Conservation (phyloP, 2,888 invertebrate species). For the Amblyjoppa fuscipennis region DNA sequence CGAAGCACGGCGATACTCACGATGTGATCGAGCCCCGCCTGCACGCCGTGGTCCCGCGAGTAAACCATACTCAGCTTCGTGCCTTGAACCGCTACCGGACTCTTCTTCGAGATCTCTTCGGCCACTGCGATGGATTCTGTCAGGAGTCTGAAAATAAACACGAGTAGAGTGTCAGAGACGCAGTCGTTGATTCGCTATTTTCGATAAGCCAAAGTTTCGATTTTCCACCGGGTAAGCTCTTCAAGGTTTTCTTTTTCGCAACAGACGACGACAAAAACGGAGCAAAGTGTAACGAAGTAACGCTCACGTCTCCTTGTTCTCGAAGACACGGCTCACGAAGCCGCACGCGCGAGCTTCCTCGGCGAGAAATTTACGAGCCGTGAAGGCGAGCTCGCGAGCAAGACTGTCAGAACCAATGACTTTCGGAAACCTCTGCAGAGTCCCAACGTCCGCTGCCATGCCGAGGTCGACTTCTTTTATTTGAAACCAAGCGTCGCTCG, state of each 20-base stretch:
- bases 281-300: not conserved
- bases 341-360: conserved; percentile 94
- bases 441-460: conserved; percentile 98
- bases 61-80: conserved; percentile 94
- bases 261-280: not conserved
- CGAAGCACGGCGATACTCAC: conserved; percentile 87
- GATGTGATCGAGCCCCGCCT: conserved; percentile 95
- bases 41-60: conserved; percentile 94
- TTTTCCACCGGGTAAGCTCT: not conserved
- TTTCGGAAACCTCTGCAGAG: conserved; percentile 96
- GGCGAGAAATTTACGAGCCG: conserved; percentile 93
- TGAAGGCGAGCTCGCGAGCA: conserved; percentile 94
- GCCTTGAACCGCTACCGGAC: conserved; percentile 97
- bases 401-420: conserved; percentile 95
- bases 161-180: not conserved
- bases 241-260: not conserved
- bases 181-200: not conserved
- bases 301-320: conserved; percentile 89
- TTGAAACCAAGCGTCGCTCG: conserved; percentile 95
- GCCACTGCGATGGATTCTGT: conserved; percentile 91
- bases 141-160: conserved; percentile 87
- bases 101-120: conserved; percentile 92
- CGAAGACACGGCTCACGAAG: conserved; percentile 92
- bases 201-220: not conserved
- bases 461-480: conserved; percentile 96